These are phyloP conservation scores for Lasiommata megera DNA, from an alignment of 2,888 invertebrate genomes.

Conservation along the genomic window DNA sequence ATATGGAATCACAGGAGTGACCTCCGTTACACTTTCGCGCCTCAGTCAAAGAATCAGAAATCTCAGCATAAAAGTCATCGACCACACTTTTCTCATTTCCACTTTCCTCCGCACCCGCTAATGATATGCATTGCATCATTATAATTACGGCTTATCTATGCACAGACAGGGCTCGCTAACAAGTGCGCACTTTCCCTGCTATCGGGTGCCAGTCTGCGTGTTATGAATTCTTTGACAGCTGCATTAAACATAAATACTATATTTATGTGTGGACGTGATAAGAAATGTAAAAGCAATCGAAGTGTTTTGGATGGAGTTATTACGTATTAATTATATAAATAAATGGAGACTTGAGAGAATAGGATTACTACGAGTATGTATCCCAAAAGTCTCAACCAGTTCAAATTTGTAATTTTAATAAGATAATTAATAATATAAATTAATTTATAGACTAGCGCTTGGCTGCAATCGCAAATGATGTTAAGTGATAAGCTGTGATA, in stretches of 20 bases:
- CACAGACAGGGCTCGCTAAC: constrained; percentile 17
- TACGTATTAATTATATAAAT: too few species aligned
- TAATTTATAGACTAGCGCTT: too few species aligned
- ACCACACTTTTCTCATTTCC: constrained; percentile 14
- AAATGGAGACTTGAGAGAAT: too few species aligned
- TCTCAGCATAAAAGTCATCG: constrained; percentile 2
- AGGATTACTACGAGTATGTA: too few species aligned
- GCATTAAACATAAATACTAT: constrained; percentile 15
- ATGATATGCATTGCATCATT: constrained; percentile 20
- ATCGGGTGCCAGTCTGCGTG: constrained; percentile 10
- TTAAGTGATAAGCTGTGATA: too few species aligned
- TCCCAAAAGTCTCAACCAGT: too few species aligned
- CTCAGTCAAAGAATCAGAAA: too few species aligned
- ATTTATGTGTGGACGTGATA: constrained; percentile 18
- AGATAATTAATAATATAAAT: too few species aligned
- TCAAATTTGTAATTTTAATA: too few species aligned
- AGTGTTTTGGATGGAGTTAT: background rate
- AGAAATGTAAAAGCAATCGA: constrained; percentile 18
- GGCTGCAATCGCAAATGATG: too few species aligned
- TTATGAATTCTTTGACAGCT: constrained; percentile 11
- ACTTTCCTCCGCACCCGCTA: constrained; percentile 13
- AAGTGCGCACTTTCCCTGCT: constrained; percentile 22
- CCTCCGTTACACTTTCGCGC: too few species aligned
- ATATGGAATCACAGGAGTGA: too few species aligned
- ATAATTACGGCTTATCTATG: constrained; percentile 22